A percentile compares a stretch with the other conserved stretches of the same genome.
Conservation (phyloP, 2,888 invertebrate genomes). For the Spatulosminthurus flaviceps region DNA sequence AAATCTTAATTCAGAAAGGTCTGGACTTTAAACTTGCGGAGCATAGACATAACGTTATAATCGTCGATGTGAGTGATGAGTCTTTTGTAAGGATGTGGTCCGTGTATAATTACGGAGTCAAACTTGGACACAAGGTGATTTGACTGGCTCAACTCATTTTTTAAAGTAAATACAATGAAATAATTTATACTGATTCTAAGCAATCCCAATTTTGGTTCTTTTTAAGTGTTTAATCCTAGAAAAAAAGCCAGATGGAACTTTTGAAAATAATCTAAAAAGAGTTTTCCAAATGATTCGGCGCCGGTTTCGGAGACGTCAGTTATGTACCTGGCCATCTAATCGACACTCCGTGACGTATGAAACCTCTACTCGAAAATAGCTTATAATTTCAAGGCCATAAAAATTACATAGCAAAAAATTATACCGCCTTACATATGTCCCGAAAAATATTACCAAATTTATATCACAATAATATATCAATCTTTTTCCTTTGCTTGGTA, state of each 20-base stretch:
- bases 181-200: neutral
- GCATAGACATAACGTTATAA: constrained; percentile 20
- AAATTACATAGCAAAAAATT: too few relatives aligned
- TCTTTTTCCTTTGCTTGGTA: too few relatives aligned
- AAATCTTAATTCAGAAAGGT: constrained; percentile 19
- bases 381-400: too few relatives aligned
- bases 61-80: constrained; percentile 45
- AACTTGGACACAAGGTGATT: constrained; percentile 27
- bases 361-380: too few relatives aligned
- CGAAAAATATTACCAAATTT: too few relatives aligned
- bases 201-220: neutral
- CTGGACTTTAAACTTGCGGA: constrained; percentile 32
- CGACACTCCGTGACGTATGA: constrained; percentile 6
- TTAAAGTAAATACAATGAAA: too few relatives aligned
- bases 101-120: constrained; percentile 22
- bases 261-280: constrained; percentile 26
- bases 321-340: neutral
- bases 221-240: constrained; percentile 1
- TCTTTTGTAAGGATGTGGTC: constrained; percentile 34
- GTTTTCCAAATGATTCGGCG: constrained; percentile 24
- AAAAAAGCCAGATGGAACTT: neutral
- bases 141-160: neutral
- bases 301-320: neutral
- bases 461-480: too few relatives aligned
- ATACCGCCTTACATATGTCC: too few relatives aligned